These are phyloP conservation scores for Chaetura pelagica DNA, from an alignment of 2,113 vertebrate genomes.

Conservation along the genomic window DNA sequence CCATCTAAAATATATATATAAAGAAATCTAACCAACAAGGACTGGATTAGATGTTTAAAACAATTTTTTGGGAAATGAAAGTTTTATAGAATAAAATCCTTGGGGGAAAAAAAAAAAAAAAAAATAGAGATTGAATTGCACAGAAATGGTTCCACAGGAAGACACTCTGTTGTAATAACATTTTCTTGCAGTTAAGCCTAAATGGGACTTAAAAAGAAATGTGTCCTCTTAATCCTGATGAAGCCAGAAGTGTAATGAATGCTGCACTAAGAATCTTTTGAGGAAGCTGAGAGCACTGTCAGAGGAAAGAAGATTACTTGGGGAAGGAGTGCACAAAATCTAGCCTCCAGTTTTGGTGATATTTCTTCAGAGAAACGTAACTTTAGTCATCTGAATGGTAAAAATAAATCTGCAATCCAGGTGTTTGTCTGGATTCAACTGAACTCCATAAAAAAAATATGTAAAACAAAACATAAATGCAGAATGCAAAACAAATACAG, in stretches of 20 bases:
- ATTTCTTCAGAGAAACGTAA: not conserved
- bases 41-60: not conserved
- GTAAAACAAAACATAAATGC: not conserved
- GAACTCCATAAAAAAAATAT: not conserved
- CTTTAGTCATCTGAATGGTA: not conserved
- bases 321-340: not conserved
- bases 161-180: conserved; percentile 1
- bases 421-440: not conserved
- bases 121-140: not conserved
- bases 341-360: not conserved
- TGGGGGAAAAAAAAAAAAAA: too few relatives aligned
- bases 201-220: conserved; percentile 28
- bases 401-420: not conserved
- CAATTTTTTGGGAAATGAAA: not conserved
- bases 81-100: not conserved
- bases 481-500: not conserved
- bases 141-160: not conserved
- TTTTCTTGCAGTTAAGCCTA: conserved; percentile 43
- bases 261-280: not conserved
- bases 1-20: not conserved
- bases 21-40: not conserved
- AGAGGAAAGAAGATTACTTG: conserved; percentile 29
- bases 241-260: conserved; percentile 47
- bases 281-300: not conserved
- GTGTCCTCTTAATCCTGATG: conserved; percentile 36